These are phyloP conservation scores for Laticauda laticaudata DNA, from an alignment of 2,113 vertebrate species.

Conservation along the genomic window DNA sequence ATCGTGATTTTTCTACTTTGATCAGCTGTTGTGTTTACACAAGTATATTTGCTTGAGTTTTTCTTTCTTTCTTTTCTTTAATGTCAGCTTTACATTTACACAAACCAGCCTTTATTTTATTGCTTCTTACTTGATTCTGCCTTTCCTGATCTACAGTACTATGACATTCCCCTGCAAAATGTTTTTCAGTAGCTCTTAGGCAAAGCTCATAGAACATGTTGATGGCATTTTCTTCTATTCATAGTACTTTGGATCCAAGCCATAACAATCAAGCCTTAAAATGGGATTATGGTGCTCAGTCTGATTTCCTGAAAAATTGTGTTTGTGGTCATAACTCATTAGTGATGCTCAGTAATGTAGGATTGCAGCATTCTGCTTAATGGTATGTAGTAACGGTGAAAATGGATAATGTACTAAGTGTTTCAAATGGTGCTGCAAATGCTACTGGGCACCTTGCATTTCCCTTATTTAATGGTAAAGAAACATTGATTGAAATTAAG, in stretches of 20 bases:
- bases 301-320: background rate
- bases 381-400: background rate
- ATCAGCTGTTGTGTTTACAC: background rate
- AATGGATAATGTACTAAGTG: background rate
- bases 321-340: background rate
- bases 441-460: background rate
- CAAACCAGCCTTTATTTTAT: background rate
- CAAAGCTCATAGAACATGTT: background rate
- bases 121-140: background rate
- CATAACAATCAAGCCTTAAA: background rate
- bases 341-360: background rate
- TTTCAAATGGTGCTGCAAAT: background rate
- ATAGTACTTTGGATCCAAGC: background rate
- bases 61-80: background rate
- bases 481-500: background rate
- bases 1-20: background rate
- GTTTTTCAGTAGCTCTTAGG: background rate
- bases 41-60: background rate
- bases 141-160: background rate
- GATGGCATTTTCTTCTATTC: background rate
- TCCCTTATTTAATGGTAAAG: background rate
- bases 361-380: background rate
- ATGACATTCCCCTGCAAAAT: background rate
- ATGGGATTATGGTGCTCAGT: background rate
- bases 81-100: background rate